These are phyloP conservation scores for Plotosus lineatus DNA, from an alignment of 2,113 vertebrate species.

Conservation along the genomic window DNA sequence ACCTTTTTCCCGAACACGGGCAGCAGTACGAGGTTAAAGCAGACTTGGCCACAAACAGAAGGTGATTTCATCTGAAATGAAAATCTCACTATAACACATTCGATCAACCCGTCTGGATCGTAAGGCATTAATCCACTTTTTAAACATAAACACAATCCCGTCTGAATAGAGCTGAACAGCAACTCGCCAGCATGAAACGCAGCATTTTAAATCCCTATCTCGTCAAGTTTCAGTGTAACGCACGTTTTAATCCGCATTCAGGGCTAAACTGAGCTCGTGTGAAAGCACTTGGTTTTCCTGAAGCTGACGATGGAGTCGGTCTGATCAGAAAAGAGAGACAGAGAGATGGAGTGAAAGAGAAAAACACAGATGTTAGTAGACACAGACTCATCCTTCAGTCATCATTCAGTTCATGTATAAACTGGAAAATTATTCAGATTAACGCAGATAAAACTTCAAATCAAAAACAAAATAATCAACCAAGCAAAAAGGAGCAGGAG, in stretches of 20 bases:
- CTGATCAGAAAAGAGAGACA: slow-evolving; percentile 81
- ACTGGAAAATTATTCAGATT: background rate
- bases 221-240: background rate
- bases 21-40: background rate
- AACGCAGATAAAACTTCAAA: background rate
- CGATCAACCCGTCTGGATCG: background rate
- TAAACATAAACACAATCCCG: background rate
- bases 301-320: slow-evolving; percentile 93
- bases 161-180: background rate
- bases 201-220: background rate
- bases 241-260: slow-evolving; percentile 85
- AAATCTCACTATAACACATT: background rate
- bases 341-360: slow-evolving; percentile 38
- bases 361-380: slow-evolving; percentile 40
- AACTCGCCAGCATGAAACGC: no score
- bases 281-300: slow-evolving; percentile 94
- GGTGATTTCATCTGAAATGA: background rate
- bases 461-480: background rate
- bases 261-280: slow-evolving; percentile 92
- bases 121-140: background rate
- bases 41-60: background rate
- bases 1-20: background rate
- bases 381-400: background rate
- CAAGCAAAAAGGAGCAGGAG: slow-evolving; percentile 20
- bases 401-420: background rate